Percentiles rank a stretch among this genome's conserved stretches.
These are phyloP conservation scores for Apis mellifera DNA, from an alignment of 1,140 invertebrate species.

Conservation along the genomic window DNA sequence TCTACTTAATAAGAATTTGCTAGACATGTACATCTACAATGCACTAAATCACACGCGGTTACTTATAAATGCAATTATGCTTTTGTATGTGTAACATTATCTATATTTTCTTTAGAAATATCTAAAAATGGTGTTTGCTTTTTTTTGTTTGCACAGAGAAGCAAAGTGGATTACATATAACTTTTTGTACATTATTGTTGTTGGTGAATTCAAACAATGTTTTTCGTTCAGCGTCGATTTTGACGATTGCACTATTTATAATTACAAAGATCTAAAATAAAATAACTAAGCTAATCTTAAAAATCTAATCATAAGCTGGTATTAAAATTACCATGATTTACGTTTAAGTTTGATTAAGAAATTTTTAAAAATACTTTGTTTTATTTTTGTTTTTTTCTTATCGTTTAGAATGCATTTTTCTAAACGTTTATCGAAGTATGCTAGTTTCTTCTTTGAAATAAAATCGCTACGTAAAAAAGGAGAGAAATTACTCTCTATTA, in stretches of 20 bases:
- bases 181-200: conserved; percentile 76
- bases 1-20: conserved; percentile 65
- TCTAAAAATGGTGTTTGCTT: conserved; percentile 69
- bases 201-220: conserved; percentile 68
- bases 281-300: conserved; percentile 72
- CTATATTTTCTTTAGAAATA: conserved; percentile 73
- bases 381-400: conserved; percentile 48
- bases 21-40: conserved; percentile 72
- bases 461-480: conserved; percentile 48
- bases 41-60: conserved; percentile 72
- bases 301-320: conserved; percentile 70
- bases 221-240: conserved; percentile 55
- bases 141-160: conserved; percentile 65
- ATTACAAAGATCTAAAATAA: conserved; percentile 76
- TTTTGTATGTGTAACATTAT: conserved; percentile 72
- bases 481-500: conserved; percentile 47
- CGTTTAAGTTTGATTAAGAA: conserved; percentile 61
- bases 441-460: conserved; percentile 29
- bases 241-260: conserved; percentile 79
- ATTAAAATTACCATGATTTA: conserved; percentile 70
- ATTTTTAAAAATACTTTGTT: conserved; percentile 65
- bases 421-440: conserved; percentile 46
- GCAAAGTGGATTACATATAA: conserved; percentile 72
- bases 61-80: conserved; percentile 72
- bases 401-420: conserved; percentile 51